These are phyloP conservation scores for Cephus cinctus DNA, from an alignment of 1,140 invertebrate species.

Conservation along the genomic window DNA sequence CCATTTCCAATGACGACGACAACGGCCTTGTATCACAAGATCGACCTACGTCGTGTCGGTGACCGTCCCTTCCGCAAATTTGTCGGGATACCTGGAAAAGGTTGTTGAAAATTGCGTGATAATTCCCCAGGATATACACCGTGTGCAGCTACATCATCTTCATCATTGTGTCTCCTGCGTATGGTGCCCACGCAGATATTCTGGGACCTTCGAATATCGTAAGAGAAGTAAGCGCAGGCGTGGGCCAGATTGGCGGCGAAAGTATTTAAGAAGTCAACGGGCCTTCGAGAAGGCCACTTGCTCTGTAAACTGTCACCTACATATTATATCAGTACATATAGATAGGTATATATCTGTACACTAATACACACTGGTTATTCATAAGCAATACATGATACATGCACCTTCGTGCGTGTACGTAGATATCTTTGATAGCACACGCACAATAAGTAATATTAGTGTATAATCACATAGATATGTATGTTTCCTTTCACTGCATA, in stretches of 20 bases:
- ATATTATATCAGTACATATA: too few species aligned
- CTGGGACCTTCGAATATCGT: too few species aligned
- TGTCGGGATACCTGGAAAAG: not conserved
- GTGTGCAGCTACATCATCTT: too few species aligned
- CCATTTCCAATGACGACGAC: too few species aligned
- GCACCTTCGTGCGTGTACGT: not conserved
- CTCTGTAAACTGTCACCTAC: constrained; percentile 38
- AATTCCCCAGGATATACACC: constrained; percentile 8
- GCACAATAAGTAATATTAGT: not conserved
- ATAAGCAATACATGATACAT: not conserved
- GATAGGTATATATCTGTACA: not conserved
- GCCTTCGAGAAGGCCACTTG: constrained; percentile 44
- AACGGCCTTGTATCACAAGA: too few species aligned
- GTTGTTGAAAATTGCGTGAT: not conserved
- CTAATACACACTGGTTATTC: not conserved
- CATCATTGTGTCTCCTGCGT: too few species aligned
- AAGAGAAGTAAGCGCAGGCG: too few species aligned
- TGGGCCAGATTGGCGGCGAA: constrained; percentile 31
- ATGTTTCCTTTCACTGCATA: too few species aligned
- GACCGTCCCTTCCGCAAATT: not conserved
- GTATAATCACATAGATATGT: too few species aligned
- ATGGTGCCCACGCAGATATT: too few species aligned
- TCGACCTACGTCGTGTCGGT: too few species aligned
- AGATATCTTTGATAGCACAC: not conserved
- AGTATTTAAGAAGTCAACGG: constrained; percentile 48